Base-by-base conservation (phyloP, 2,888 invertebrate genomes). In the Drosophila setosimentum region DNA sequence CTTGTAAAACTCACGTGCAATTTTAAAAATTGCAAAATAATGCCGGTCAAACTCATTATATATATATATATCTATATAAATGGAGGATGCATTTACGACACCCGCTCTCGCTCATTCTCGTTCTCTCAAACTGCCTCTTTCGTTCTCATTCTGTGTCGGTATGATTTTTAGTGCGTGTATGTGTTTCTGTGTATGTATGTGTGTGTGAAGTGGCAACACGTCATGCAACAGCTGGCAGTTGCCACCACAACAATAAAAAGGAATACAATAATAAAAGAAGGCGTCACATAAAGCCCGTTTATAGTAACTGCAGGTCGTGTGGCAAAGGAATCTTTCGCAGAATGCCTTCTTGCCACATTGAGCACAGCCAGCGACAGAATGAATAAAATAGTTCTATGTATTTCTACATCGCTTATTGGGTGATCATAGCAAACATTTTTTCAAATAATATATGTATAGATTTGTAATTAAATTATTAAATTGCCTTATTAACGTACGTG, bases 21-120 rank as follows among this genome's bases (percentile, higher is more conserved):
- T 86, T 84, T 74, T 88, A 75, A 66, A 88, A 89, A 89, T 84
- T 75, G 83, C 87, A 75, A 77, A 86, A 84, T 84, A 83, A 84
- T 88, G 87, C 89, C 89, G 83, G 87, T 86, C 89, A 83, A 86
- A 86, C 87, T 88, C 87, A 83, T 86, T 88, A 85, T 82, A 76
- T 54, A 18, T 27, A 8, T 37, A 13, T 37, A n/a, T 55, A 8
- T 13, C 24, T 37, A 16, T 65, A 67, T 66, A 74, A 51, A 58
- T 60, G n/a, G 50, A 11, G 48, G n/a, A 58, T 66, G 50, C 49
- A 21, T 77, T 59, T 45, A 48, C 33, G 33, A 27, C 27, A 21
- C 40, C 40, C 10, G 51, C 32, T 53, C 49, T 61, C 51, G 45
- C 45, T 35, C 33, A 18, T 18, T 24, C 35, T 29, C n/a, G 27